These are phyloP conservation scores for Pyrrhia umbra DNA, from an alignment of 2,888 invertebrate species.

Conservation along the genomic window DNA sequence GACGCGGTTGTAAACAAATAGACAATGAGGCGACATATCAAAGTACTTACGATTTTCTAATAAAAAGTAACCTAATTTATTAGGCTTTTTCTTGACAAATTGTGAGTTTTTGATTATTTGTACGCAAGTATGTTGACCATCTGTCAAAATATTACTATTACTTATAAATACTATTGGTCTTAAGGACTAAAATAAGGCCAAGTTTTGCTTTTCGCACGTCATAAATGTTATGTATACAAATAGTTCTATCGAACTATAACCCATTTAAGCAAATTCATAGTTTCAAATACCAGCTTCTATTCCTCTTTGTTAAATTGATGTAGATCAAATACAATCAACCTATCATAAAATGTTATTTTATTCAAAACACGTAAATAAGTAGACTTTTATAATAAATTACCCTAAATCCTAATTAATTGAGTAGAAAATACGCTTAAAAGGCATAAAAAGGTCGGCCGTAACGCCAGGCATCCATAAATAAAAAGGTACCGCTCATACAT, in stretches of 20 bases:
- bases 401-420: conserved; percentile 39
- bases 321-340: not conserved
- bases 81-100: conserved; percentile 15
- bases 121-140: conserved; percentile 9
- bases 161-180: not conserved
- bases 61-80: conserved; percentile 38
- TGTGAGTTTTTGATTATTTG: conserved; percentile 13
- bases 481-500: conserved; percentile 16
- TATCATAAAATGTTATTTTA: conserved; percentile 15
- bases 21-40: conserved; percentile 51
- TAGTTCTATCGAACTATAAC: too few species aligned
- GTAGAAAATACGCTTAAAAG: conserved; percentile 41
- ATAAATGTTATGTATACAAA: too few species aligned
- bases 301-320: not conserved
- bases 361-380: conserved; percentile 7
- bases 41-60: conserved; percentile 25
- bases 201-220: too few species aligned
- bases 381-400: conserved; percentile 31
- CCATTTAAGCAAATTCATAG: too few species aligned
- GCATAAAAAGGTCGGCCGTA: conserved; percentile 34
- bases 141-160: too few species aligned
- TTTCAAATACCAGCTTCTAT: too few species aligned
- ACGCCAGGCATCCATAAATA: conserved; percentile 22
- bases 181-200: not conserved
- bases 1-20: conserved; percentile 34